Evolutionary conservation across 2,888 invertebrate genomes (phyloP), one percentile per base, ranked within the genome.

Genomic region (Netelia inedita): DNA sequence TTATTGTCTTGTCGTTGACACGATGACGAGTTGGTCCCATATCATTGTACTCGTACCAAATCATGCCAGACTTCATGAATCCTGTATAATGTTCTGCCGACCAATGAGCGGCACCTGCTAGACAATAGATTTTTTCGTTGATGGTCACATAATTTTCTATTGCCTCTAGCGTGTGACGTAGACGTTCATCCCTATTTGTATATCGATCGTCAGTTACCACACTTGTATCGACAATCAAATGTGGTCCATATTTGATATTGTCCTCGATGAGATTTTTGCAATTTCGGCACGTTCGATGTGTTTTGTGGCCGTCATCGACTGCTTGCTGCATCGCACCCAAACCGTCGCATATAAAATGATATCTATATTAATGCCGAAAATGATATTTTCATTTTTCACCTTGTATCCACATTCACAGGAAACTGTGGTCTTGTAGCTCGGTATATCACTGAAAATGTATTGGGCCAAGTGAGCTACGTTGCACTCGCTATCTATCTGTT

Each of bases 41-140:
- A 75, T 86, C 86, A n/a, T 86, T 63, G 68, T 85, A 85, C 19
- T 75, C 66, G 28, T 82, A 59, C 85, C 86, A 86, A 35, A 59
- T 57, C 57, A 50, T 61, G 2, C 76, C 79, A 14, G 85, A 66
- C 43, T 46, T 16, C 19, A 63, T 43, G 74, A 63, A 85, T 5
- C 46, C 80, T 6, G 65, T 46, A 59, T 82, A 86, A 28, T 85
- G 79, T 11, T 59, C 72, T 0, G 61, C n/a, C 21, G 50, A 14
- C 9, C 59, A 63, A 53, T 46, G 28, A 16, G 61, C 81, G 10
- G 72, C 16, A 53, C 81, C 84, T 2, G 73, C 73, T 59, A 86
- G 14, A 19, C 14, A 59, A 61, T 81, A 86, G 0, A 23, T 69
- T 69, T 53, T 55, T 19, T 57, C 3, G 5, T 35, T 43, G 16